Conservation (phyloP, 2,797 vertebrate species). For the Carcharodon carcharias region DNA sequence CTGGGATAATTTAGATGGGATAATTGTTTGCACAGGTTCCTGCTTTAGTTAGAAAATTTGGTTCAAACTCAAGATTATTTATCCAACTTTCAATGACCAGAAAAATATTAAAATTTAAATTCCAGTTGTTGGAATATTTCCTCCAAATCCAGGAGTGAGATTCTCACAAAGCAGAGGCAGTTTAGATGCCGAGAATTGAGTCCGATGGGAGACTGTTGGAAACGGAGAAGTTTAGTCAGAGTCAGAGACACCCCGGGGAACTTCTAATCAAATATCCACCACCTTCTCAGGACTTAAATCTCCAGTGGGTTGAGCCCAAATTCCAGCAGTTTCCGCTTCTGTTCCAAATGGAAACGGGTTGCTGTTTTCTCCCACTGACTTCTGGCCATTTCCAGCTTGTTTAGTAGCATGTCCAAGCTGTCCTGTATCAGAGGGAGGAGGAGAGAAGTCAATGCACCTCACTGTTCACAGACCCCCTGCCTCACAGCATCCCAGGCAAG, state of each 20-base stretch:
- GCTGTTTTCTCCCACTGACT: constrained; percentile 51
- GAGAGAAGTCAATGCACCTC: constrained; percentile 19
- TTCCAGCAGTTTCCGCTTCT: constrained; percentile 56
- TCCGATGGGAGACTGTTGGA: not conserved
- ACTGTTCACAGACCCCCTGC: not conserved
- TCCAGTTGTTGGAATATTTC: not conserved
- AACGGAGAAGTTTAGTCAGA: not conserved
- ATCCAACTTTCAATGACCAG: not conserved
- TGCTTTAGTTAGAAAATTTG: not conserved
- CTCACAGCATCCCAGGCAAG: not conserved
- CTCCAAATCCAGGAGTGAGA: not conserved
- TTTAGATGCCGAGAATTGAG: not conserved
- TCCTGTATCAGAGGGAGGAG: constrained; percentile 47
- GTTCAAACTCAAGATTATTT: not conserved
- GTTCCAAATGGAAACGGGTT: constrained; percentile 46
- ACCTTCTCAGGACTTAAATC: constrained; percentile 43
- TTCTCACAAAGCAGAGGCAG: not conserved
- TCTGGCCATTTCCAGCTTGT: constrained; percentile 51
- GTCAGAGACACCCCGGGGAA: not conserved
- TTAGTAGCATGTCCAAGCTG: constrained; percentile 58
- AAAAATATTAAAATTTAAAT: not conserved
- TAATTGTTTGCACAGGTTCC: not conserved
- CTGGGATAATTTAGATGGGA: not conserved
- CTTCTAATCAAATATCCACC: not conserved
- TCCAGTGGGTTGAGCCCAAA: constrained; percentile 58